A percentile compares a stretch with the other conserved stretches of the same genome.
Evolutionary conservation across 2,888 invertebrate species (phyloP).

Genomic region (Pseudolycoriella hygida): DNA sequence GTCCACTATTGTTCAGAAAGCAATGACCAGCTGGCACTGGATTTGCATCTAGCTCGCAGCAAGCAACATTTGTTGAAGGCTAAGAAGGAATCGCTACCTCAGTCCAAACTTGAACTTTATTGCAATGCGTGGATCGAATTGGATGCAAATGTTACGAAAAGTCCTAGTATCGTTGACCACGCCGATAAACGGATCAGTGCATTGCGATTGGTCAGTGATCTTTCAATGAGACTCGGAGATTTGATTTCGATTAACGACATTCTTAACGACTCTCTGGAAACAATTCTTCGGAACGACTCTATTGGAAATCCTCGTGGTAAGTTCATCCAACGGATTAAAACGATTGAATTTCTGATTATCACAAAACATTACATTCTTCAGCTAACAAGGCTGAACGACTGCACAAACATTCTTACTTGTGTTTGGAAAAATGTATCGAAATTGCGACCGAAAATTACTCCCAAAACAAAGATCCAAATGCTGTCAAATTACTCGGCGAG

Average conservation of each 20-base stretch:
- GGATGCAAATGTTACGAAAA: constrained; percentile 4
- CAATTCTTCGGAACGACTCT: too few relatives aligned
- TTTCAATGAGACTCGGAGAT: not conserved
- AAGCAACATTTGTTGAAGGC: constrained; percentile 11
- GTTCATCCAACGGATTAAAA: too few relatives aligned
- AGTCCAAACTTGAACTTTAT: constrained; percentile 3
- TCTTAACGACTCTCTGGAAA: too few relatives aligned
- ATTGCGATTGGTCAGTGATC: constrained; percentile 8
- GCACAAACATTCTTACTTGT: constrained; percentile 8
- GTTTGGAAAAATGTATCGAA: constrained; percentile 7
- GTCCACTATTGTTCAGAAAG: constrained; percentile 11
- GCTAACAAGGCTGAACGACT: constrained; percentile 7
- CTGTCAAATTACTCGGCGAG: constrained; percentile 13
- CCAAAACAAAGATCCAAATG: not conserved
- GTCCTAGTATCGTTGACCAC: constrained; percentile 4
- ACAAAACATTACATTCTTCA: not conserved
- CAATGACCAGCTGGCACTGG: constrained; percentile 8
- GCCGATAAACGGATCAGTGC: constrained; percentile 9
- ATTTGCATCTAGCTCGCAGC: constrained; percentile 10
- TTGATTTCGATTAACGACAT: too few relatives aligned
- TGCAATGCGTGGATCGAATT: constrained; percentile 12
- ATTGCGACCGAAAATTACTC: not conserved
- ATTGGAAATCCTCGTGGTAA: too few relatives aligned
- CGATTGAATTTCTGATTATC: too few relatives aligned
- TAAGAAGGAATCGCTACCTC: not conserved